Evolutionary conservation across 92 coral and sea anemone species (phyloP).

Genomic region (Parazoanthus swiftii): DNA sequence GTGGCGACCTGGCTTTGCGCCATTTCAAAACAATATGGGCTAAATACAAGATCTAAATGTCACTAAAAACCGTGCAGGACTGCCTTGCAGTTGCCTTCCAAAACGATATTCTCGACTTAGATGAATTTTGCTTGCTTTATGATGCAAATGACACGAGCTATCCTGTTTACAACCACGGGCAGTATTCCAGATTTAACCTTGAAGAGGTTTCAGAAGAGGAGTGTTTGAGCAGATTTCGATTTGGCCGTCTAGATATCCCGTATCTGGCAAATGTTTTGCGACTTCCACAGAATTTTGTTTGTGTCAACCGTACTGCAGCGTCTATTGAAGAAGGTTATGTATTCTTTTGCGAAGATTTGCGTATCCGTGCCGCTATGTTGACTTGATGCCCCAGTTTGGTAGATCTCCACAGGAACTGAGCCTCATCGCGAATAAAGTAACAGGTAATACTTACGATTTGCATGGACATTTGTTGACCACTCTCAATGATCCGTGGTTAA

Average conservation of each 20-base stretch:
- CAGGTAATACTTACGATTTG: constrained; percentile 33
- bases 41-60: background rate
- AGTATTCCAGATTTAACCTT: no score
- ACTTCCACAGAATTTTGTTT: constrained; percentile 40
- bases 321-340: constrained; percentile 40
- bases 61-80: no score
- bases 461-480: constrained; percentile 49
- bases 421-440: constrained; percentile 41
- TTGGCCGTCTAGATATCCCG: constrained; percentile 41
- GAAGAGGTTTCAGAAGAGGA: constrained; percentile 41
- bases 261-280: constrained; percentile 32
- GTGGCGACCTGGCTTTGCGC: constrained; percentile 8
- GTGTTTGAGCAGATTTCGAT: constrained; percentile 46
- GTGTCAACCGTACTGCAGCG: constrained; percentile 46
- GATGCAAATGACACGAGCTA: no score
- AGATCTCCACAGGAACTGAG: constrained; percentile 46
- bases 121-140: no score
- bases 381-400: constrained; percentile 55
- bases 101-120: no score
- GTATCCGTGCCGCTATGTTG: constrained; percentile 50
- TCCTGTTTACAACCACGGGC: no score
- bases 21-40: constrained; percentile 8
- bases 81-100: no score
- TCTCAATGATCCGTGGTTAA: constrained; percentile 45
- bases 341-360: constrained; percentile 48